Percentiles rank a stretch among this genome's conserved stretches.
phyloP scores from a whole-genome alignment of 2,888 invertebrate genomes.

The Halocaridina rubra region DNA sequence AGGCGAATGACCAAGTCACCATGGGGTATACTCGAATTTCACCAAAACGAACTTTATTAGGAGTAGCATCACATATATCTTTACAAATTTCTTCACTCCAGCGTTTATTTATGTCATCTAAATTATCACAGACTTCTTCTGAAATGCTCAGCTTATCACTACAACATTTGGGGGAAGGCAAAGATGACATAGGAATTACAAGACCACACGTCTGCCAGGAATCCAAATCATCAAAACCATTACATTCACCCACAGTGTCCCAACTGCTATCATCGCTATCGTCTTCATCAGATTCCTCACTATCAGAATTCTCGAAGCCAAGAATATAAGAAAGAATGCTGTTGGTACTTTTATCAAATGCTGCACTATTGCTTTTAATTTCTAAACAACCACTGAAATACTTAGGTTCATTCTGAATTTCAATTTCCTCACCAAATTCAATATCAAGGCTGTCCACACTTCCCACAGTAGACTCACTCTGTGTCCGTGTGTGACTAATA shows the following conservation, averaged over 20 bases:
- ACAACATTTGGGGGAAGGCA: neutral
- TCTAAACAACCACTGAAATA: too few relatives aligned
- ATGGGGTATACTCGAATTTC: neutral
- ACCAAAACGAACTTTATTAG: slow-evolving; percentile 14
- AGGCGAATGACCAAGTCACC: slow-evolving; percentile 30
- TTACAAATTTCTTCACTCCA: slow-evolving; percentile 20
- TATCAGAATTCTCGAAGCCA: slow-evolving; percentile 18
- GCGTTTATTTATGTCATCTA: slow-evolving; percentile 6
- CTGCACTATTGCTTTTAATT: neutral
- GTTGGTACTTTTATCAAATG: neutral
- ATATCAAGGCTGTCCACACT: slow-evolving; percentile 30
- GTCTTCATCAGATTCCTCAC: slow-evolving; percentile 30
- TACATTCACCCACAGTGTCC: slow-evolving; percentile 10
- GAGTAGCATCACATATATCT: neutral
- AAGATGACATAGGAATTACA: neutral
- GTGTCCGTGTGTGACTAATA: neutral
- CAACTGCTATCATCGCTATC: slow-evolving; percentile 16
- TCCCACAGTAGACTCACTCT: slow-evolving; percentile 13
- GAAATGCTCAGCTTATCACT: neutral
- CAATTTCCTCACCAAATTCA: slow-evolving; percentile 22
- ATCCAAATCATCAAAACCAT: neutral
- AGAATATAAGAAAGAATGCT: slow-evolving; percentile 32
- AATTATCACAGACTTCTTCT: slow-evolving; percentile 4
- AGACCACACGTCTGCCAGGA: slow-evolving; percentile 40
- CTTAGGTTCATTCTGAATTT: neutral